Percentiles rank a stretch among this genome's conserved stretches.
Evolutionary conservation across 2,888 invertebrate species (phyloP).

Genomic region (Amphimallon solstitiale): DNA sequence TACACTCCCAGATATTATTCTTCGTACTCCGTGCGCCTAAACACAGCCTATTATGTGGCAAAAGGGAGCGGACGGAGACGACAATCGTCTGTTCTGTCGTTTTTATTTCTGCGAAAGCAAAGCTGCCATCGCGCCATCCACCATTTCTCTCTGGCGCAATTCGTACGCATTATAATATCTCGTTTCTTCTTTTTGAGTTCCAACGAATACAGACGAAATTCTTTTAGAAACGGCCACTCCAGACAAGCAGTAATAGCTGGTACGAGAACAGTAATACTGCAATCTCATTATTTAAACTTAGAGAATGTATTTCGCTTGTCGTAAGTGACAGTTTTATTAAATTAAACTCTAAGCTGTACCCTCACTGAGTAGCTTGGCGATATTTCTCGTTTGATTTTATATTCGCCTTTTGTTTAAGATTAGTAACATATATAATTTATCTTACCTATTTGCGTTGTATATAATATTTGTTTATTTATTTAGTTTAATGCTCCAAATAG

Average conservation of each 20-base stretch:
- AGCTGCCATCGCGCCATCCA: neutral
- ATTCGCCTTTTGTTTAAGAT: too few relatives aligned
- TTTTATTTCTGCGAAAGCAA: constrained; percentile 14
- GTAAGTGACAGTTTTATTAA: constrained; percentile 7
- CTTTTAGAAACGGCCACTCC: neutral
- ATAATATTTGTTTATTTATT: too few relatives aligned
- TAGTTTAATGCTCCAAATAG: too few relatives aligned
- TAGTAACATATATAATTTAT: too few relatives aligned
- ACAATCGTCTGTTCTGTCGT: constrained; percentile 11
- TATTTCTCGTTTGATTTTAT: too few relatives aligned
- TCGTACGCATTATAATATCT: too few relatives aligned
- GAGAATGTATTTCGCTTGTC: neutral
- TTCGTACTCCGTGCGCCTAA: constrained; percentile 5
- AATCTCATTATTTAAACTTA: constrained; percentile 18
- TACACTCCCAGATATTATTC: constrained; percentile 17
- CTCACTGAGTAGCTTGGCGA: too few relatives aligned
- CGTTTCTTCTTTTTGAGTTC: neutral
- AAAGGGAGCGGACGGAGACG: constrained; percentile 6
- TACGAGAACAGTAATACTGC: neutral
- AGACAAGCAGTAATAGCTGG: neutral
- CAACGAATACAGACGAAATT: neutral
- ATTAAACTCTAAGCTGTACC: neutral
- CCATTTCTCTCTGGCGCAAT: neutral
- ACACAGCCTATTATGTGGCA: constrained; percentile 8
- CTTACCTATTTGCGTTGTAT: too few relatives aligned